A percentile compares a stretch with the other conserved stretches of the same genome.
Conservation (phyloP, 2,113 vertebrate genomes). For the Chinchilla lanigera region DNA sequence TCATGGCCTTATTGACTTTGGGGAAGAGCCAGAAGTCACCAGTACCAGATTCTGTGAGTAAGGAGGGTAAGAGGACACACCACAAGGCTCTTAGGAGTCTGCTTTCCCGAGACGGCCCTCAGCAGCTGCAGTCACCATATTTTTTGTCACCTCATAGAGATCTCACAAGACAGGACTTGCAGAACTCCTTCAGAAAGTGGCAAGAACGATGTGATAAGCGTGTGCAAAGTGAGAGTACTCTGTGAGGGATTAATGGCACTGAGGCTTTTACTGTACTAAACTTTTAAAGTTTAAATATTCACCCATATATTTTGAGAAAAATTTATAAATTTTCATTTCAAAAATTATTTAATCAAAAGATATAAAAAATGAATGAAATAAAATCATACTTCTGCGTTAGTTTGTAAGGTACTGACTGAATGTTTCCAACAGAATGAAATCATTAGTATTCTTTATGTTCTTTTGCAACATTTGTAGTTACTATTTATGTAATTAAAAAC, state of each 20-base stretch:
- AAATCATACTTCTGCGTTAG: constrained; percentile 22
- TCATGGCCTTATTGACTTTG: not conserved
- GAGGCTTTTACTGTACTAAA: not conserved
- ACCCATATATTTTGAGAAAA: not conserved
- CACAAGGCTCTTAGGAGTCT: not conserved
- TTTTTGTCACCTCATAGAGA: not conserved
- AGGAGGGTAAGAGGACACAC: not conserved
- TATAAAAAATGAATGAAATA: constrained; percentile 31
- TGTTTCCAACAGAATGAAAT: constrained; percentile 42
- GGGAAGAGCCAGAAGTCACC: not conserved
- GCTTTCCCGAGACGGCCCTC: not conserved
- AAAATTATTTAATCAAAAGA: constrained; percentile 32
- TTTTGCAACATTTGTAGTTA: constrained; percentile 10
- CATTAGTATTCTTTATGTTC: constrained; percentile 1
- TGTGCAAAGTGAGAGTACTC: not conserved
- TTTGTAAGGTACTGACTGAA: constrained; percentile 6
- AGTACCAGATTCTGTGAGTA: not conserved
- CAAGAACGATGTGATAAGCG: not conserved
- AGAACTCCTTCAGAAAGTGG: not conserved
- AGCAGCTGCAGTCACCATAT: not conserved
- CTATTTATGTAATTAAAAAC: constrained; percentile 39
- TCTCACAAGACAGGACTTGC: not conserved
- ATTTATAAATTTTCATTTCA: constrained; percentile 47
- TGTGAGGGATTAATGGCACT: not conserved
- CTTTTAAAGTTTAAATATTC: not conserved